Evolutionary conservation across 2,888 invertebrate genomes (phyloP).

Genomic region (Melanostoma mellinum): DNA sequence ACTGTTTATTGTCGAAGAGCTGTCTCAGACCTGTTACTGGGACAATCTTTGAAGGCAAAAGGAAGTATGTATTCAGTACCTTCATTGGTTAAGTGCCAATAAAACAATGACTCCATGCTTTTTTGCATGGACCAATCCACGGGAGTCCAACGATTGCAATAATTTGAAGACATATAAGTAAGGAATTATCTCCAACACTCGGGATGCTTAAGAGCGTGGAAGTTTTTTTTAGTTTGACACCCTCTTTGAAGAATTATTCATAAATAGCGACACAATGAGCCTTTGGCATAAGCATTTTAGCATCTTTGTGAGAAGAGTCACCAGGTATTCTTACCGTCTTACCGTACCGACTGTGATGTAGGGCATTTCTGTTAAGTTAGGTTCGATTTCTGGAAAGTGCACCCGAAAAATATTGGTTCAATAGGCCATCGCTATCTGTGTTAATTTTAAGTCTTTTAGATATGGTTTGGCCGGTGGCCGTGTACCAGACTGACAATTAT

Average conservation of each 20-base stretch:
- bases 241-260: constrained; percentile 99
- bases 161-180: constrained; percentile 99
- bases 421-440: too few species aligned
- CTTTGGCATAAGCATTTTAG: constrained; percentile 99
- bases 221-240: constrained; percentile 99
- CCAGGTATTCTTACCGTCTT: constrained; percentile 77
- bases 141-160: constrained; percentile 97
- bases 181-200: constrained; percentile 94
- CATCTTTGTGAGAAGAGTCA: constrained; percentile 79
- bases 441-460: too few species aligned
- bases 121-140: constrained; percentile 98
- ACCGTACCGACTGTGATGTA: too few species aligned
- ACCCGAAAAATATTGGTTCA: too few species aligned
- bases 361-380: too few species aligned
- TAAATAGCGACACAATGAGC: constrained; percentile 97
- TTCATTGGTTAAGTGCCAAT: constrained; percentile 98
- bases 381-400: too few species aligned
- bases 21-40: constrained; percentile 96
- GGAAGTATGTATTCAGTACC: constrained; percentile 98
- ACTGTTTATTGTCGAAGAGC: constrained; percentile 89
- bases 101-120: constrained; percentile 99
- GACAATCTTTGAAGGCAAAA: constrained; percentile 99
- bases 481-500: too few species aligned
- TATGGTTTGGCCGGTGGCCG: too few species aligned
- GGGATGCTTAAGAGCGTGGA: constrained; percentile 98